These are phyloP conservation scores for Pseudomyrmex gracilis DNA, from an alignment of 1,140 invertebrate genomes.

Conservation along the genomic window DNA sequence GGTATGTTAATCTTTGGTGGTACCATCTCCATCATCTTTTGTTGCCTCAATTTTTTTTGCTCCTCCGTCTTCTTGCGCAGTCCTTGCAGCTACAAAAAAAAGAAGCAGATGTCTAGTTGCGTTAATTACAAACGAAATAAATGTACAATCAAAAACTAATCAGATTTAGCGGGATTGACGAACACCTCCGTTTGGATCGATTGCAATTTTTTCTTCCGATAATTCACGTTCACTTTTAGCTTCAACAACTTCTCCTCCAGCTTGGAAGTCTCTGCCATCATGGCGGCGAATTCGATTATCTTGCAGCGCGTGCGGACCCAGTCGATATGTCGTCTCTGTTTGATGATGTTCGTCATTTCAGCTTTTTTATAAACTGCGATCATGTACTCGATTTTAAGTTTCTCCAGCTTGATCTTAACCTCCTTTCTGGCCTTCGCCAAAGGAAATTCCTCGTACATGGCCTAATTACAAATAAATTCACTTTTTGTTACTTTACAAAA, in stretches of 20 bases:
- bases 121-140: not conserved
- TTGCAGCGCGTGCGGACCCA: constrained; percentile 50
- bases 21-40: constrained; percentile 64
- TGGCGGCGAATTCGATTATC: constrained; percentile 42
- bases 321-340: not conserved
- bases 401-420: constrained; percentile 10
- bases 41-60: constrained; percentile 25
- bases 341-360: constrained; percentile 14
- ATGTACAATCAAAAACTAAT: not conserved
- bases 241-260: not conserved
- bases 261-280: not conserved
- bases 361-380: constrained; percentile 30
- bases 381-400: constrained; percentile 43
- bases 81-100: constrained; percentile 21
- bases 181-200: constrained; percentile 48
- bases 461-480: constrained; percentile 26
- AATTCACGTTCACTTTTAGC: not conserved
- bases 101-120: not conserved
- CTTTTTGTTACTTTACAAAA: not conserved
- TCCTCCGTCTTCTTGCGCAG: constrained; percentile 39
- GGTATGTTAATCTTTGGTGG: constrained; percentile 64
- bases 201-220: not conserved
- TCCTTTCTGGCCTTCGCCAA: constrained; percentile 47
- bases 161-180: too few relatives aligned
- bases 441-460: constrained; percentile 62